phyloP scores from a whole-genome alignment of 2,113 vertebrate genomes.

The Ranitomeya imitator region DNA sequence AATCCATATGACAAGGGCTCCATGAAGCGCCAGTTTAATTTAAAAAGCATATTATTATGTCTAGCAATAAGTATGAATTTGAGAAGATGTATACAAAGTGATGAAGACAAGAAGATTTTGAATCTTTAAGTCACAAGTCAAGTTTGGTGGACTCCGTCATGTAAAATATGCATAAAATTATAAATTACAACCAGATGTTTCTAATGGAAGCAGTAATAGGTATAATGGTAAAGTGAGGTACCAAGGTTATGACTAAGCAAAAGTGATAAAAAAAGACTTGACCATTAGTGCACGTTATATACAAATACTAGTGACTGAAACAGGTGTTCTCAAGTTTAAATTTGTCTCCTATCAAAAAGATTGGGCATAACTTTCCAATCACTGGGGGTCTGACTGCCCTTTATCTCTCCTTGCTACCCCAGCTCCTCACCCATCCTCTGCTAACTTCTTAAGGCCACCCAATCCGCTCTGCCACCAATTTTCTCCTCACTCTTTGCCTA shows the following conservation, averaged over 20 bases:
- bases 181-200: slow-evolving; percentile 9
- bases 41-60: slow-evolving; percentile 14
- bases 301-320: neutral
- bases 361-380: no score
- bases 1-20: neutral
- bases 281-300: neutral
- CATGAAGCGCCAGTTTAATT: neutral
- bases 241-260: neutral
- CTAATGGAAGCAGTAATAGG: neutral
- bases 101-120: neutral
- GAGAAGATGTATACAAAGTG: neutral
- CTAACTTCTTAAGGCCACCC: no score
- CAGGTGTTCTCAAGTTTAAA: no score
- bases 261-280: neutral
- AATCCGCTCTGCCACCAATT: no score
- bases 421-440: no score
- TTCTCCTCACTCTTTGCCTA: no score
- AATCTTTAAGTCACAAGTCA: slow-evolving; percentile 20
- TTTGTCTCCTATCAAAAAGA: no score
- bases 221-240: neutral
- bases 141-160: neutral
- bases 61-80: slow-evolving; percentile 15
- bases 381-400: no score
- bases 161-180: neutral
- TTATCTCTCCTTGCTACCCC: no score